phyloP scores from a whole-genome alignment of 2,113 vertebrate species.

The Phainopepla nitens region DNA sequence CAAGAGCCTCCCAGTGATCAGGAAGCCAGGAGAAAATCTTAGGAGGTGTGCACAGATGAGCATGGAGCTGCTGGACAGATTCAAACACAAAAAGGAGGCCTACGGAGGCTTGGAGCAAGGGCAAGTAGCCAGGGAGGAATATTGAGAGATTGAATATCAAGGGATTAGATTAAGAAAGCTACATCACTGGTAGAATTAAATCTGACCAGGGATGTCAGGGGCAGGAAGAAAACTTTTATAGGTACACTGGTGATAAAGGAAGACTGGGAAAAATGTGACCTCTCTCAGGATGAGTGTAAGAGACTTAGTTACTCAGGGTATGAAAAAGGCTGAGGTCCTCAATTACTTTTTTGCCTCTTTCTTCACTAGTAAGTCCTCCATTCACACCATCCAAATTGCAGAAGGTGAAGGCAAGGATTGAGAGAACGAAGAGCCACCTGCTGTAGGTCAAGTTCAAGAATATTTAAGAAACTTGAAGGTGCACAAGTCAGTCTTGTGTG shows the following conservation, averaged over 20 bases:
- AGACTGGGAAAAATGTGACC: background rate
- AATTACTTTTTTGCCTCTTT: background rate
- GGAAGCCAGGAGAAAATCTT: background rate
- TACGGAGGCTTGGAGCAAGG: background rate
- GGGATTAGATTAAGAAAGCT: background rate
- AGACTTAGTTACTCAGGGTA: background rate
- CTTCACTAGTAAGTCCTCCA: background rate
- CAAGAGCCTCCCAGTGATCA: background rate
- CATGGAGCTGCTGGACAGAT: background rate
- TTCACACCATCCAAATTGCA: background rate
- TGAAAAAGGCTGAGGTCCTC: background rate
- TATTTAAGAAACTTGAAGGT: background rate
- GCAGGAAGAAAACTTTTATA: background rate
- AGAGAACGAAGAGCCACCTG: background rate
- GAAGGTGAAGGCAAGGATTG: background rate
- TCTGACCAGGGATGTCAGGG: background rate
- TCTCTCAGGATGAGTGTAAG: background rate
- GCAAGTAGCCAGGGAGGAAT: background rate
- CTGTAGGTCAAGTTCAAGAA: background rate
- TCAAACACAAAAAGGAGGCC: background rate
- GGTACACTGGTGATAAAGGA: background rate
- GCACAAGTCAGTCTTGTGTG: background rate
- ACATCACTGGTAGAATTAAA: background rate
- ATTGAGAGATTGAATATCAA: background rate
- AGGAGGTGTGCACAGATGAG: background rate